Evolutionary conservation across 2,797 vertebrate species (phyloP).

Genomic region (Platyrinchus mystaceus): DNA sequence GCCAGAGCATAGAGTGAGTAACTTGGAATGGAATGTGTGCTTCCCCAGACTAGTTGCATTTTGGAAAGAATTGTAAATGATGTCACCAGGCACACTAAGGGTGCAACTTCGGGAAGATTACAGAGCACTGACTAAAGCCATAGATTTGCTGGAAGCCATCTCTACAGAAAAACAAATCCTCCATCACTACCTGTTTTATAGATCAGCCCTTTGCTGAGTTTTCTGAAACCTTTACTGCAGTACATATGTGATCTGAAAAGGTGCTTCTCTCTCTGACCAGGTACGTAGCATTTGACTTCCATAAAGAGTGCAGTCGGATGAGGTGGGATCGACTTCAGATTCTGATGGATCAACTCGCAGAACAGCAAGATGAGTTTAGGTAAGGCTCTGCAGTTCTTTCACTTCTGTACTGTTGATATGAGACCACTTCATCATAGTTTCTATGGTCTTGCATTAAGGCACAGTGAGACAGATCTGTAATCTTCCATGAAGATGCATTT

Average conservation of each 20-base stretch:
- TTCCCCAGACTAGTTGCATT: not conserved
- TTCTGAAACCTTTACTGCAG: not conserved
- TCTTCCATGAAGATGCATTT: not conserved
- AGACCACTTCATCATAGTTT: not conserved
- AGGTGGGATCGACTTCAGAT: slow-evolving; percentile 94
- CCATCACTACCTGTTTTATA: not conserved
- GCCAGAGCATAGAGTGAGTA: not conserved
- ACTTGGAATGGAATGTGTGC: not conserved
- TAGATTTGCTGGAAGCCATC: not conserved
- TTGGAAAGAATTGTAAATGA: not conserved
- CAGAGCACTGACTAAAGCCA: not conserved
- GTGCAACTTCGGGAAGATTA: not conserved
- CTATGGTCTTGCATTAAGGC: not conserved
- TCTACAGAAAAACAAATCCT: not conserved
- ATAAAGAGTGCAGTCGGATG: slow-evolving; percentile 96
- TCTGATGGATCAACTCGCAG: slow-evolving; percentile 86
- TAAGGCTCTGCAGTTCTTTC: slow-evolving; percentile 43
- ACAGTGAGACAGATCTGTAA: not conserved
- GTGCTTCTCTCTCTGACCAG: slow-evolving; percentile 65
- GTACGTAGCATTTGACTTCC: slow-evolving; percentile 94
- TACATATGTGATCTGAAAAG: not conserved
- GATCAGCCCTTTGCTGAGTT: not conserved
- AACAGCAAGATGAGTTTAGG: slow-evolving; percentile 91
- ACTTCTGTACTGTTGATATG: not conserved
- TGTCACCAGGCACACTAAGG: not conserved